Evolutionary conservation across 2,113 vertebrate genomes (phyloP).

Genomic region (Phrynosoma blainvillii): DNA sequence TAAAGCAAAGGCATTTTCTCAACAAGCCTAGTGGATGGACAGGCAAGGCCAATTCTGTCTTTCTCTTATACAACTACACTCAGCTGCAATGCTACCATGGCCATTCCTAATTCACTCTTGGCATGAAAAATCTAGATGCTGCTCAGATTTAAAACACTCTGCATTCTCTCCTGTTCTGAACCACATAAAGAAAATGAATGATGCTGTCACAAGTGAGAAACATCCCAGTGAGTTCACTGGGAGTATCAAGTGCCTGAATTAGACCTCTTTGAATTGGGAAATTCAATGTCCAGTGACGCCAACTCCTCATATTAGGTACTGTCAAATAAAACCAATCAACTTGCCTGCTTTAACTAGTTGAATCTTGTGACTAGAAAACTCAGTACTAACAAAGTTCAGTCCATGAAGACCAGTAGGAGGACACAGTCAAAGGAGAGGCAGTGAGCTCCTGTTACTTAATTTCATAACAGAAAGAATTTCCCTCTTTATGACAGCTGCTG

Average conservation of each 20-base stretch:
- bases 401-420: too few species aligned
- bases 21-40: not conserved
- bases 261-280: not conserved
- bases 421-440: not conserved
- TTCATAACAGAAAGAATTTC: not conserved
- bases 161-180: not conserved
- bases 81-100: not conserved
- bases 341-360: not conserved
- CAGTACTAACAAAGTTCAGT: not conserved
- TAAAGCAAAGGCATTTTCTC: not conserved
- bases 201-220: not conserved
- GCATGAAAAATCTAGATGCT: too few species aligned
- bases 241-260: not conserved
- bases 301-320: not conserved
- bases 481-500: not conserved
- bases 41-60: not conserved
- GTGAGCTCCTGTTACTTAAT: not conserved
- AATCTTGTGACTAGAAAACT: not conserved
- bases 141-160: not conserved
- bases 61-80: not conserved
- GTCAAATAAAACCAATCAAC: constrained; percentile 9
- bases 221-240: not conserved
- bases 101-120: too few species aligned
- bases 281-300: not conserved
- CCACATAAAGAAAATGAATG: constrained; percentile 1